A percentile compares a stretch with the other conserved stretches of the same genome.
Evolutionary conservation across 2,888 invertebrate species (phyloP).

Genomic region (Dugesia japonica): DNA sequence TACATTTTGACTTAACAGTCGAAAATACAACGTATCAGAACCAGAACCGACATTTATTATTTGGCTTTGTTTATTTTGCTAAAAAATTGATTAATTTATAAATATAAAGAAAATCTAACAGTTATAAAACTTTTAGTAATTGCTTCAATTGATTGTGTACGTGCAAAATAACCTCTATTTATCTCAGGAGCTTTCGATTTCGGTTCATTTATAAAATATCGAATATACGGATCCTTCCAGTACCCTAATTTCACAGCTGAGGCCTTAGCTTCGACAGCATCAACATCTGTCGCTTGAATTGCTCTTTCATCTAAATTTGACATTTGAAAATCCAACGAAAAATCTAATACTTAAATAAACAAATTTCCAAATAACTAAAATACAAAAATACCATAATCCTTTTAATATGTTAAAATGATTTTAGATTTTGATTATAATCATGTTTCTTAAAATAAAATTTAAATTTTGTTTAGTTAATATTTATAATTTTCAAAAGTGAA

Average conservation of each 20-base stretch:
- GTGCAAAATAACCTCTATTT: constrained; percentile 88
- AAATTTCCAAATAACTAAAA: too few relatives aligned
- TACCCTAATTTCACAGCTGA: constrained; percentile 83
- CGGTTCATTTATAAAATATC: constrained; percentile 53
- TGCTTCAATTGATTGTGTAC: constrained; percentile 54
- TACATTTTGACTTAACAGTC: constrained; percentile 51
- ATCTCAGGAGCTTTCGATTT: constrained; percentile 80
- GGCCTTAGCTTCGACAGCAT: constrained; percentile 83
- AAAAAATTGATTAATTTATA: background rate
- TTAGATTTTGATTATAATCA: too few relatives aligned
- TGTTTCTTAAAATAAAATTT: too few relatives aligned
- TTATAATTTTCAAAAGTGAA: too few relatives aligned
- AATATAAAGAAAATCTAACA: constrained; percentile 38
- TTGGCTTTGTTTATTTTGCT: constrained; percentile 51
- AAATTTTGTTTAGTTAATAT: too few relatives aligned
- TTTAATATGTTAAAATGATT: too few relatives aligned
- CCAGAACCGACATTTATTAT: constrained; percentile 88
- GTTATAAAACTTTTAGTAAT: constrained; percentile 44
- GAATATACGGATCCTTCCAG: constrained; percentile 82
- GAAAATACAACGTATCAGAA: constrained; percentile 88
- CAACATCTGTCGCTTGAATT: constrained; percentile 83
- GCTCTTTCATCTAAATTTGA: background rate
- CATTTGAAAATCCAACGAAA: background rate
- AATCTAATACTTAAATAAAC: too few relatives aligned
- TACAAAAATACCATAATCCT: too few relatives aligned